Evolutionary conservation across 2,888 invertebrate genomes (phyloP).

Genomic region (Neoascia interrupta): DNA sequence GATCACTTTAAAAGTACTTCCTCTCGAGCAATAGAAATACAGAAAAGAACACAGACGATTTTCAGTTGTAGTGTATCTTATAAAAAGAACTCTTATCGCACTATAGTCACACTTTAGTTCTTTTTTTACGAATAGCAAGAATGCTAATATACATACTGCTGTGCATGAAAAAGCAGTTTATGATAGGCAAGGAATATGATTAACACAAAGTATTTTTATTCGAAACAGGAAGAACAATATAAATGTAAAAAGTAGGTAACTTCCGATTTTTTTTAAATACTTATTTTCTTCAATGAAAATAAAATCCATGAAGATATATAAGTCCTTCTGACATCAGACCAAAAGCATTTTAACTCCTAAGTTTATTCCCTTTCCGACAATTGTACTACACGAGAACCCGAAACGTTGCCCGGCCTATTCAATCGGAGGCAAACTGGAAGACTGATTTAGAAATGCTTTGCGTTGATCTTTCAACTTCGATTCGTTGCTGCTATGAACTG

Average conservation of each 20-base stretch:
- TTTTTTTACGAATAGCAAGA: constrained; percentile 36
- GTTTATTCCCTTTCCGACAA: constrained; percentile 7
- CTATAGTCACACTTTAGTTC: constrained; percentile 52
- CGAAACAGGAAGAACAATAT: too few relatives aligned
- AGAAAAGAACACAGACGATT: constrained; percentile 41
- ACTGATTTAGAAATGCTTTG: constrained; percentile 69
- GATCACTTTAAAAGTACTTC: constrained; percentile 73
- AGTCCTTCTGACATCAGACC: too few relatives aligned
- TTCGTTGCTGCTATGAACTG: constrained; percentile 47
- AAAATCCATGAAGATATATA: too few relatives aligned
- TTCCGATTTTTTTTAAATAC: too few relatives aligned
- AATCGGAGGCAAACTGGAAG: constrained; percentile 70
- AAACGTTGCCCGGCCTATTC: constrained; percentile 61
- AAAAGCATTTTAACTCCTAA: too few relatives aligned
- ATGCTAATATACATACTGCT: constrained; percentile 3
- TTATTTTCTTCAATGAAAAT: too few relatives aligned
- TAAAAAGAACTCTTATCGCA: constrained; percentile 57
- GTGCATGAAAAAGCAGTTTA: background rate
- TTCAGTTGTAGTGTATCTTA: constrained; percentile 44
- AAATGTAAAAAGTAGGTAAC: too few relatives aligned
- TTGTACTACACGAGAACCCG: constrained; percentile 19
- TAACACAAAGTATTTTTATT: background rate
- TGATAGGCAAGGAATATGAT: constrained; percentile 8
- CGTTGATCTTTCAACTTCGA: constrained; percentile 65
- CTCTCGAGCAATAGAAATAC: constrained; percentile 44